Evolutionary conservation across 35 echinoderm and acorn worm species (phyloP).

Genomic region (Diadema setosum): DNA sequence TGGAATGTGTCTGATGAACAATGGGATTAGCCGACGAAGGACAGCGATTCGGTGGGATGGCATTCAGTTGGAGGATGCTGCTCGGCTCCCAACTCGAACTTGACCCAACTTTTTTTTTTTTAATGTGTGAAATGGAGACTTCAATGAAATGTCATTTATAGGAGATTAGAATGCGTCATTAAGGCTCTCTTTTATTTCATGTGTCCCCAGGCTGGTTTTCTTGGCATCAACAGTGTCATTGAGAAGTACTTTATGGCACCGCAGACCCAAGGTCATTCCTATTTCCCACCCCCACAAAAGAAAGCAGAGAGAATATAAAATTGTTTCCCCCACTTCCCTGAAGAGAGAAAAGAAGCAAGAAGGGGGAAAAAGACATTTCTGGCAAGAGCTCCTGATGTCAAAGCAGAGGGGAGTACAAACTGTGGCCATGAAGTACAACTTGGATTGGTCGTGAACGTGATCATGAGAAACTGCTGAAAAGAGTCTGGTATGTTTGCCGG

Average conservation of each 20-base stretch:
- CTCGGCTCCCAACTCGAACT: not conserved
- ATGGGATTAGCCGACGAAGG: not conserved
- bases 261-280: too few relatives aligned
- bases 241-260: too few relatives aligned
- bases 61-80: not conserved
- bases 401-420: too few relatives aligned
- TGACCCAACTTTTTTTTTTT: not conserved
- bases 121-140: too few relatives aligned
- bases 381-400: too few relatives aligned
- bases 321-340: too few relatives aligned
- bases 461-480: not conserved
- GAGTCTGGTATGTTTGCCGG: not conserved
- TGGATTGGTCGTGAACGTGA: conserved; percentile 24
- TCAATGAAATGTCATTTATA: not conserved
- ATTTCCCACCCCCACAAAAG: too few relatives aligned
- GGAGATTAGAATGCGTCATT: not conserved
- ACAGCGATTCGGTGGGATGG: not conserved
- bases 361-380: too few relatives aligned
- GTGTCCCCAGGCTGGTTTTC: not conserved
- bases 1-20: not conserved
- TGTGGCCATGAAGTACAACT: too few relatives aligned
- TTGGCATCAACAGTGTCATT: too few relatives aligned
- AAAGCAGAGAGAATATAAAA: too few relatives aligned
- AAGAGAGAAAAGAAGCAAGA: too few relatives aligned
- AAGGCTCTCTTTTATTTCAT: not conserved